These are phyloP conservation scores for Microctenopoma stevenorrisi DNA, from an alignment of 2,797 vertebrate genomes.

Conservation along the genomic window DNA sequence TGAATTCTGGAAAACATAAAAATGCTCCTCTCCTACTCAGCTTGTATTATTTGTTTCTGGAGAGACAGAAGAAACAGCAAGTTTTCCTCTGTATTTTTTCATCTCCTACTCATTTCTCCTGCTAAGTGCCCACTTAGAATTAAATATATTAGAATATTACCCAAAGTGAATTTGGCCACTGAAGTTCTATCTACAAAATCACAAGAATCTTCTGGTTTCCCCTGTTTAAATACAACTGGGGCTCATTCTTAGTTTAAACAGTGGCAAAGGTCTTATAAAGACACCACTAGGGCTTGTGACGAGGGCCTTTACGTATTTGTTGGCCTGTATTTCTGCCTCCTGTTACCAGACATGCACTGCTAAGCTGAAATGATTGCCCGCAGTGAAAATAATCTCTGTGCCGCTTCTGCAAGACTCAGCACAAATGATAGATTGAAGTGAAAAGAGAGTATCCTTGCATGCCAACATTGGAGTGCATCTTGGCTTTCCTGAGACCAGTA, in stretches of 20 bases:
- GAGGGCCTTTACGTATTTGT: slow-evolving; percentile 49
- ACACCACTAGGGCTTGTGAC: slow-evolving; percentile 68
- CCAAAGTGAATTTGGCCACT: slow-evolving; percentile 38
- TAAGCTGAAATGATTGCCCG: slow-evolving; percentile 76
- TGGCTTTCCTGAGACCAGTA: slow-evolving; percentile 69
- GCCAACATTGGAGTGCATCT: slow-evolving; percentile 69
- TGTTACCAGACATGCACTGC: slow-evolving; percentile 73
- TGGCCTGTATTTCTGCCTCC: slow-evolving; percentile 50
- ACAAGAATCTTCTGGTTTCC: slow-evolving; percentile 11
- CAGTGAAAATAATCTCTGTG: slow-evolving; percentile 76
- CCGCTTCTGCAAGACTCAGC: slow-evolving; percentile 77
- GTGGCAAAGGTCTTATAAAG: slow-evolving; percentile 52
- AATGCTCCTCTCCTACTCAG: slow-evolving; percentile 41
- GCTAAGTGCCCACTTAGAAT: slow-evolving; percentile 54
- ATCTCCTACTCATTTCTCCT: slow-evolving; percentile 23
- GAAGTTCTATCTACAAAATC: slow-evolving; percentile 25
- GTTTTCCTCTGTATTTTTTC: slow-evolving; percentile 26
- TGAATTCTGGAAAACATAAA: slow-evolving; percentile 49
- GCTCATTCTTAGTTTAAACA: slow-evolving; percentile 58
- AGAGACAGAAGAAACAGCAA: slow-evolving; percentile 20
- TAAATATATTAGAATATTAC: slow-evolving; percentile 51
- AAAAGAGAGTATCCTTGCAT: slow-evolving; percentile 59
- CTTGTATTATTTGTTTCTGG: slow-evolving; percentile 41
- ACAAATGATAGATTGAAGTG: slow-evolving; percentile 76
- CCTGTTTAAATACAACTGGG: slow-evolving; percentile 40